These are phyloP conservation scores for Octodon degus DNA, from an alignment of 2,113 vertebrate genomes.

Conservation along the genomic window DNA sequence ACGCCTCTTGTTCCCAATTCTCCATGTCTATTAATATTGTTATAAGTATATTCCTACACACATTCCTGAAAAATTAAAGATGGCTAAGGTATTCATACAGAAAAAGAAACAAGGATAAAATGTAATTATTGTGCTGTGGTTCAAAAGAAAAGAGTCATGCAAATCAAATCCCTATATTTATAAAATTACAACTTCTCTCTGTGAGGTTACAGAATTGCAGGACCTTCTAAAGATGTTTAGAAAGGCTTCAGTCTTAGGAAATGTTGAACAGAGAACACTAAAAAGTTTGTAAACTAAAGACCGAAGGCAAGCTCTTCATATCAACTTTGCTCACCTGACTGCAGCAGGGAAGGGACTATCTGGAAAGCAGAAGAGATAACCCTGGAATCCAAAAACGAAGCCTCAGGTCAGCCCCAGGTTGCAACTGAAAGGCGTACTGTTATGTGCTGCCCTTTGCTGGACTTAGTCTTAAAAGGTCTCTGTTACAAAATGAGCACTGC, in stretches of 20 bases:
- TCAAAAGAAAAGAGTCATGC: neutral
- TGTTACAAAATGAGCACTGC: slow-evolving; percentile 3
- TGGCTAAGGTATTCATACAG: neutral
- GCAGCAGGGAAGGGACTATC: neutral
- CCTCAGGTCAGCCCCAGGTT: neutral
- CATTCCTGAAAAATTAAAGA: neutral
- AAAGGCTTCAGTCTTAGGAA: neutral
- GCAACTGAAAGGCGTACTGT: neutral
- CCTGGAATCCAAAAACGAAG: neutral
- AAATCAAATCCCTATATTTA: neutral
- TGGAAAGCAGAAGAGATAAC: neutral
- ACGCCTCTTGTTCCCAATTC: neutral
- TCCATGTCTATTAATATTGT: neutral
- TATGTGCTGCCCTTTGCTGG: neutral
- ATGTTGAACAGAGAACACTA: neutral
- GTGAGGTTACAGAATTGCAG: neutral
- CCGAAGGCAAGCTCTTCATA: neutral
- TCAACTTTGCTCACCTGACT: neutral
- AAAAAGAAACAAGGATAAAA: neutral
- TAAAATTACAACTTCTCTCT: neutral
- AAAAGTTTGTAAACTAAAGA: neutral
- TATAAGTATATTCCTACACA: neutral
- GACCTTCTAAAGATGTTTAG: neutral
- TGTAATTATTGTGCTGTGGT: neutral
- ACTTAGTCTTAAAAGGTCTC: neutral